Evolutionary conservation across 2,888 invertebrate genomes (phyloP).

Genomic region (Aromia moschata): DNA sequence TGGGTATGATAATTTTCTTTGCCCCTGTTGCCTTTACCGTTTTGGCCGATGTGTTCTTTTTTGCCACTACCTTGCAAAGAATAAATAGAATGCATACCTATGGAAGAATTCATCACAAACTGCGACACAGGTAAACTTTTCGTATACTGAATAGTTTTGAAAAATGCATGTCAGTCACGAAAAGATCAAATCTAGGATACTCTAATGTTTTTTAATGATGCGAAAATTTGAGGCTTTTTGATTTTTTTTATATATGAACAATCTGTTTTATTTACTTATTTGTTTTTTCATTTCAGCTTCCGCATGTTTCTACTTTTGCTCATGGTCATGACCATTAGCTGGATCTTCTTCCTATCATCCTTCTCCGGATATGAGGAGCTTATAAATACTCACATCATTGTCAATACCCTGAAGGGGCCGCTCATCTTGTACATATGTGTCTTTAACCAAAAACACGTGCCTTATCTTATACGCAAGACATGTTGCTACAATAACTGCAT

Average conservation of each 20-base stretch:
- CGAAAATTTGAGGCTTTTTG: too few species aligned
- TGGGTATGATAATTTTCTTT: conserved; percentile 85
- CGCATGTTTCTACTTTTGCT: conserved; percentile 81
- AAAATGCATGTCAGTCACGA: too few species aligned
- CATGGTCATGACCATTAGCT: conserved; percentile 77
- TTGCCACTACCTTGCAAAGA: conserved; percentile 79
- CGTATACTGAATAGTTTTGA: not conserved
- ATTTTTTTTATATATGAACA: too few species aligned
- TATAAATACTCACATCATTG: conserved; percentile 77
- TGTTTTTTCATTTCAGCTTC: conserved; percentile 79
- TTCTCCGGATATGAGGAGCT: conserved; percentile 79
- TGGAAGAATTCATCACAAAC: conserved; percentile 86
- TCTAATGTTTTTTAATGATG: too few species aligned
- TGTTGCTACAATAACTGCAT: conserved; percentile 74
- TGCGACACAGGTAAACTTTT: conserved; percentile 76
- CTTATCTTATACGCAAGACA: conserved; percentile 79
- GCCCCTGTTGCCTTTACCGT: conserved; percentile 84
- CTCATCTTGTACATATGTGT: conserved; percentile 81
- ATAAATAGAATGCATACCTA: conserved; percentile 85
- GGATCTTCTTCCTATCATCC: conserved; percentile 81
- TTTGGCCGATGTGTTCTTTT: conserved; percentile 81
- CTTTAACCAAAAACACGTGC: conserved; percentile 80
- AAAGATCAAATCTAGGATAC: too few species aligned
- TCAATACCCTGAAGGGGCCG: conserved; percentile 80
- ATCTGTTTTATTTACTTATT: too few species aligned